Conservation (phyloP, 2,888 invertebrate genomes). For the Gonocerus acuteangulatus region DNA sequence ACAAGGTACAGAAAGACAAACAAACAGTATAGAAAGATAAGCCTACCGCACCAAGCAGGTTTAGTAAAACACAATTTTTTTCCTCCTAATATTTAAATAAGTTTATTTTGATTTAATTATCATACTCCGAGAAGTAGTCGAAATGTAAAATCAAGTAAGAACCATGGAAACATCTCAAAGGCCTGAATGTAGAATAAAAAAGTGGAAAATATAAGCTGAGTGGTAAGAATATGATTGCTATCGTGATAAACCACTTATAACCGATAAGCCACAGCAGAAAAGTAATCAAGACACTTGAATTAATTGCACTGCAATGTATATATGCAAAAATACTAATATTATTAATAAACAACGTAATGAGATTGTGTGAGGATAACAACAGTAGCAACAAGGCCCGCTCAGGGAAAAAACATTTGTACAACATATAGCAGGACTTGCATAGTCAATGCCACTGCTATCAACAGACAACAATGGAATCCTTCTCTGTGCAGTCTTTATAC, state of each 20-base stretch:
- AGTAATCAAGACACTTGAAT: conserved; percentile 37
- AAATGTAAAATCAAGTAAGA: no score
- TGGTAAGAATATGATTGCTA: conserved; percentile 14
- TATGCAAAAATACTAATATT: conserved; percentile 8
- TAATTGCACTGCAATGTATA: conserved; percentile 36
- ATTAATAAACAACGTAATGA: conserved; percentile 2
- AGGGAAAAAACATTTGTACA: not conserved
- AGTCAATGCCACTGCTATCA: not conserved
- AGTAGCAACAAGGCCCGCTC: not conserved
- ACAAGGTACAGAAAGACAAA: conserved; percentile 14
- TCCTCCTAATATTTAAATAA: not conserved
- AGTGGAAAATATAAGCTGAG: conserved; percentile 22
- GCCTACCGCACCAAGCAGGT: conserved; percentile 23
- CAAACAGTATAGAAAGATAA: conserved; percentile 9
- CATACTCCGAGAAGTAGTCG: no score
- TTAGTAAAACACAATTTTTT: conserved; percentile 11
- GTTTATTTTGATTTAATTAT: not conserved
- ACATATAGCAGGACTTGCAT: not conserved
- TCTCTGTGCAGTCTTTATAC: conserved; percentile 16
- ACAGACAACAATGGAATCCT: conserved; percentile 22
- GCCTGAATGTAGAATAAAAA: not conserved
- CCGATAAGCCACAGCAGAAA: conserved; percentile 36
- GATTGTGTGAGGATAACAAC: not conserved
- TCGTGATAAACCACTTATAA: conserved; percentile 26
- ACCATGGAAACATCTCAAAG: not conserved